Base-by-base conservation (phyloP, 2,888 invertebrate species). In the Phengaris arion region DNA sequence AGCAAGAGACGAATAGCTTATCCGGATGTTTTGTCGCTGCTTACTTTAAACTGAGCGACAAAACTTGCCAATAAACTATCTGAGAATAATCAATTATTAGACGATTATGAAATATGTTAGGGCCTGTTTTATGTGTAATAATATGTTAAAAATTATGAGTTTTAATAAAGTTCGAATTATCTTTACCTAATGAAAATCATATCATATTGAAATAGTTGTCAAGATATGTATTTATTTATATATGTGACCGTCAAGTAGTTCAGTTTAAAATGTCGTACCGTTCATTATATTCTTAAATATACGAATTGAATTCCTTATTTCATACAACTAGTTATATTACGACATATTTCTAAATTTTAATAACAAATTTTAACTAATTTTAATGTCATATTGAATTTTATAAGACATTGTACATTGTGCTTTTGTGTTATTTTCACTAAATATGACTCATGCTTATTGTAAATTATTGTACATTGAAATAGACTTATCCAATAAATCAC, bases 141-240 rank as follows among this genome's bases (percentile, higher is more conserved):
- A 15, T 15, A 15, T 35, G 45, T 35, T 64, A 12, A 13, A 59
- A 59, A 59, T 6, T 64, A 45, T 64, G 35, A 35, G 10, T 52
- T 52, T 52, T 52, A 12, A 64, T 35, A 75, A 81, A 78, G 78
- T 77, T 80, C 79, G 76, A 54, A 81, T 80, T 90, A 89, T 88
- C 35, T 12, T 64, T 86, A 88, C 88, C 91, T 90, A 90, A 88
- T 86, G 85, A 79, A 82, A 89, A 80, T 88, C 91, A 91, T 92
- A 92, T 91, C 91, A 91, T 89, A 88, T 70, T 76, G 84, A 82
- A 81, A 79, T 85, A 81, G 78, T 76, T 77, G 46, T 15, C 51
- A 55, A 55, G 68, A 51, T 46, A 55, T 74, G 68, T 51, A 51
- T 70, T 70, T 22, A 51, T 64, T 45, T 64, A 70, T 5, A 10